Evolutionary conservation across 2,888 invertebrate genomes (phyloP).

Genomic region (Thera obeliscata): DNA sequence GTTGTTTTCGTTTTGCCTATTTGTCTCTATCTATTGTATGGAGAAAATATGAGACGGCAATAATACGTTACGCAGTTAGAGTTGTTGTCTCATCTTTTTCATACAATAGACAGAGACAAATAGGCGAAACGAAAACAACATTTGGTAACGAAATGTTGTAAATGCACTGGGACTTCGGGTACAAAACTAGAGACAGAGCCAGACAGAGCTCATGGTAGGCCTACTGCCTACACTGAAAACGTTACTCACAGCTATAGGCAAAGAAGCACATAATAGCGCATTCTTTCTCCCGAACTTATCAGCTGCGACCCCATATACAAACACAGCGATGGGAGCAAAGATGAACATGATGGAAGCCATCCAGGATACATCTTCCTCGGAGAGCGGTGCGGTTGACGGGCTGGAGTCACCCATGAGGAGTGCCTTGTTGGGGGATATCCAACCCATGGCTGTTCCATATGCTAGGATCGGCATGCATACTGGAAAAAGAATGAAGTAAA

Average conservation of each 20-base stretch:
- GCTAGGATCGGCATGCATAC: constrained; percentile 82
- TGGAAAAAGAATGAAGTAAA: constrained; percentile 52
- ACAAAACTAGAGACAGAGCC: too few species aligned
- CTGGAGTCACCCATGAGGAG: constrained; percentile 73
- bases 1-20: too few species aligned
- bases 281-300: constrained; percentile 81
- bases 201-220: too few species aligned
- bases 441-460: constrained; percentile 83
- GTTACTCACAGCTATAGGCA: constrained; percentile 69
- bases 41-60: too few species aligned
- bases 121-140: too few species aligned
- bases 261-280: constrained; percentile 66
- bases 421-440: constrained; percentile 83
- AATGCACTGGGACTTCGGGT: too few species aligned
- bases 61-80: too few species aligned
- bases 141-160: too few species aligned
- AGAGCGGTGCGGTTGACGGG: constrained; percentile 64
- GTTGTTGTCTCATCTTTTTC: too few species aligned
- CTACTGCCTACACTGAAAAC: too few species aligned
- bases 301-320: constrained; percentile 78
- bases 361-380: constrained; percentile 81
- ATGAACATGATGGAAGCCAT: constrained; percentile 85
- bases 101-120: too few species aligned
- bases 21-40: too few species aligned
- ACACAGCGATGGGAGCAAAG: constrained; percentile 82